These are phyloP conservation scores for Gadopsis bispinosus DNA, from an alignment of 2,797 vertebrate species.

Conservation along the genomic window DNA sequence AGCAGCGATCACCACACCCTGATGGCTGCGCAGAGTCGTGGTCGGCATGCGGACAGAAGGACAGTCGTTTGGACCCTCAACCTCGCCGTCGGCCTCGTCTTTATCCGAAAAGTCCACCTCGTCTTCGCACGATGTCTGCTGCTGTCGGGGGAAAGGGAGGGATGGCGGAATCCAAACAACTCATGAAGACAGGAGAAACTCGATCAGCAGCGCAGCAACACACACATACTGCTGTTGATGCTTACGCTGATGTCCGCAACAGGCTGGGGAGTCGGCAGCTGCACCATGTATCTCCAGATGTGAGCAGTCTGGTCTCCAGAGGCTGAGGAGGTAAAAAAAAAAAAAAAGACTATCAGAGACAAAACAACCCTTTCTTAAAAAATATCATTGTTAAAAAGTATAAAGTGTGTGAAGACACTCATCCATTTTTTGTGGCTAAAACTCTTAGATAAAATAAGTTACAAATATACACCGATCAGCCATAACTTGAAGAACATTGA, in stretches of 20 bases:
- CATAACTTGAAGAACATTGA: too few species aligned
- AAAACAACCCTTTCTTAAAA: not conserved
- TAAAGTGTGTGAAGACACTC: not conserved
- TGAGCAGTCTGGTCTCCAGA: slow-evolving; percentile 99
- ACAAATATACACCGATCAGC: not conserved
- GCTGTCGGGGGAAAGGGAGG: slow-evolving; percentile 19
- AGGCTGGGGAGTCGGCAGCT: slow-evolving; percentile 93
- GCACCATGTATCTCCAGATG: slow-evolving; percentile 97
- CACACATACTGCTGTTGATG: not conserved
- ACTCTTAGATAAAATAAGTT: not conserved
- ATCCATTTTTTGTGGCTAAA: not conserved
- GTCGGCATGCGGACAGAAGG: slow-evolving; percentile 90
- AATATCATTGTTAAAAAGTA: not conserved
- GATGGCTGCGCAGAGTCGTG: slow-evolving; percentile 95
- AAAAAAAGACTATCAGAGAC: not conserved
- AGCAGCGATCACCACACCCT: slow-evolving; percentile 96
- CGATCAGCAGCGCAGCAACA: not conserved
- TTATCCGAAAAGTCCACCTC: slow-evolving; percentile 96
- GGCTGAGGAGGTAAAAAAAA: slow-evolving; percentile 79
- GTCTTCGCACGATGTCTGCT: slow-evolving; percentile 93
- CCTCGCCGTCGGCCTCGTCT: slow-evolving; percentile 92
- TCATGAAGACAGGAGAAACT: not conserved
- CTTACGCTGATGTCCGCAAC: slow-evolving; percentile 93
- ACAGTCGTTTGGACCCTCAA: slow-evolving; percentile 91
- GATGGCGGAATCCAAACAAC: not conserved